These are phyloP conservation scores for Hippopotamus amphibius DNA, from an alignment of 2,113 vertebrate genomes.

Conservation along the genomic window DNA sequence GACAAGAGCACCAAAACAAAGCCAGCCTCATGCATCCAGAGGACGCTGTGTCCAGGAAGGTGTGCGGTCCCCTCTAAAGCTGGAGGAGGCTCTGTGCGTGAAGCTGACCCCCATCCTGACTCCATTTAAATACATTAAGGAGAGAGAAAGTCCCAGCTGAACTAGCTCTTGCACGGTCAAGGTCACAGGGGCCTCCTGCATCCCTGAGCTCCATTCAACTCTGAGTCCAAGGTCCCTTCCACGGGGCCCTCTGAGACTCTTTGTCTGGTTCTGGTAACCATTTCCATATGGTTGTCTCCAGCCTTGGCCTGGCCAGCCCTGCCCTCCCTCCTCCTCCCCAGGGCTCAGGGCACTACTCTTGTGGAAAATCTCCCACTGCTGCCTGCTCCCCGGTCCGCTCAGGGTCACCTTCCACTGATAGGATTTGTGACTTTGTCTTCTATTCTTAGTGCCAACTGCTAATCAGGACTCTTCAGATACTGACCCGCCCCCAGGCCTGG, in stretches of 20 bases:
- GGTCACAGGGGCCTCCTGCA: background rate
- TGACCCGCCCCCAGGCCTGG: background rate
- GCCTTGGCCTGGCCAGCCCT: background rate
- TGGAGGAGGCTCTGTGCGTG: background rate
- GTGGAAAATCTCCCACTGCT: background rate
- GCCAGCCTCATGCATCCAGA: background rate
- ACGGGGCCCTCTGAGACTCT: background rate
- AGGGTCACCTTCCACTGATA: background rate
- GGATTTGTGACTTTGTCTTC: background rate
- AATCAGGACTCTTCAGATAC: background rate
- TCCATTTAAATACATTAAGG: slow-evolving; percentile 16
- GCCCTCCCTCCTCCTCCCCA: background rate
- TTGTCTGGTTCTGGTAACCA: background rate
- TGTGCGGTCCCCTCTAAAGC: slow-evolving; percentile 25
- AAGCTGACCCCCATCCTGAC: slow-evolving; percentile 26
- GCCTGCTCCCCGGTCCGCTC: background rate
- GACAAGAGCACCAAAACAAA: background rate
- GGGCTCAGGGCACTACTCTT: background rate
- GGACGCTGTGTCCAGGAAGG: background rate
- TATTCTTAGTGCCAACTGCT: background rate
- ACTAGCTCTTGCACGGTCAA: background rate
- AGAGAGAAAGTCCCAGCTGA: background rate
- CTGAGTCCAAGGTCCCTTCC: background rate
- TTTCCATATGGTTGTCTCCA: background rate
- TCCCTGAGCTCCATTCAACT: background rate